Evolutionary conservation across 1,140 invertebrate genomes (phyloP).

Genomic region (Euglossa dilemma): DNA sequence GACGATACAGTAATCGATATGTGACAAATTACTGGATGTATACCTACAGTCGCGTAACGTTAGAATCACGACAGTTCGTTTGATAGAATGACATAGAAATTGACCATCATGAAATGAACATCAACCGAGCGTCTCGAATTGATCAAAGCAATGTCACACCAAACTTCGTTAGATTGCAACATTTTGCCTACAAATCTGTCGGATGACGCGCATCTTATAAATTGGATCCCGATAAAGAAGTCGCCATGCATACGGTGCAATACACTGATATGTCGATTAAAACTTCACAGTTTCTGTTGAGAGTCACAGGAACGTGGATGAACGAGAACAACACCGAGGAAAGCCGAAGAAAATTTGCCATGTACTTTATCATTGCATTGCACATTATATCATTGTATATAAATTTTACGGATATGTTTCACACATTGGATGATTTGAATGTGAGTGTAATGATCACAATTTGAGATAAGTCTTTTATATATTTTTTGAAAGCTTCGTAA

Average conservation of each 20-base stretch:
- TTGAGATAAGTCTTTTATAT: no score
- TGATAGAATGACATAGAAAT: no score
- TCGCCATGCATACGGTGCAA: not conserved
- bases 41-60: no score
- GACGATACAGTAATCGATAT: no score
- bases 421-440: not conserved
- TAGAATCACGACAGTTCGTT: no score
- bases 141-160: not conserved
- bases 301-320: not conserved
- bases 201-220: not conserved
- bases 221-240: not conserved
- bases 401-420: not conserved
- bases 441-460: not conserved
- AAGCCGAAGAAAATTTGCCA: no score
- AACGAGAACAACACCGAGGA: not conserved
- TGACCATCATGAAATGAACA: no score
- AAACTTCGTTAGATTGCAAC: not conserved
- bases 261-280: not conserved
- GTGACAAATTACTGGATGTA: no score
- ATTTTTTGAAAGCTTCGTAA: no score
- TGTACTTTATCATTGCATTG: not conserved
- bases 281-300: not conserved
- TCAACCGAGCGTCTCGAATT: not conserved
- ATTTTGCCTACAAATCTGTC: not conserved
- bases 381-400: not conserved